A percentile compares a stretch with the other conserved stretches of the same genome.
phyloP scores from a whole-genome alignment of 2,797 vertebrate genomes.

The Gymnothorax reevesii region DNA sequence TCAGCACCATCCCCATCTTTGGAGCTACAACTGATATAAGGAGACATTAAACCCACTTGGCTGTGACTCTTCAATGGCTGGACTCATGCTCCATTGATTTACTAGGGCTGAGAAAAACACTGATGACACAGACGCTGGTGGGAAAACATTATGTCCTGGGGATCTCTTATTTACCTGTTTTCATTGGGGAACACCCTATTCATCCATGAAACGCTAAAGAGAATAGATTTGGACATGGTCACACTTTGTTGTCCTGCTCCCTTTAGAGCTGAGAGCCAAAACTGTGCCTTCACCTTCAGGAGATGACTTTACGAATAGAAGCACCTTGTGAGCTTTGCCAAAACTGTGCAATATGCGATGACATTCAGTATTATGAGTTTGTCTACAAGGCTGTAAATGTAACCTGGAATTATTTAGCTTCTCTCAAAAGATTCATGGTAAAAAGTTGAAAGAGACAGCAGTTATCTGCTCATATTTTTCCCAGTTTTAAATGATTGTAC shows the following conservation, averaged over 20 bases:
- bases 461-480: neutral
- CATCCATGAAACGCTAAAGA: constrained; percentile 6
- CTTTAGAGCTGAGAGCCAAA: neutral
- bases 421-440: neutral
- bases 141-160: constrained; percentile 46
- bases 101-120: constrained; percentile 49
- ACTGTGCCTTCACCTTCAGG: neutral
- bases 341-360: neutral
- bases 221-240: constrained; percentile 19
- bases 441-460: neutral
- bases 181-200: constrained; percentile 19
- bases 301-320: neutral
- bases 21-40: constrained; percentile 47
- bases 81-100: constrained; percentile 62
- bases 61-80: constrained; percentile 54
- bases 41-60: constrained; percentile 48
- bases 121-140: constrained; percentile 43
- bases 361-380: neutral
- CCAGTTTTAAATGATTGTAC: neutral
- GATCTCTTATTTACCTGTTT: constrained; percentile 41
- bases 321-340: neutral
- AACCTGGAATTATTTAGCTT: neutral
- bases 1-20: constrained; percentile 36
- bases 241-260: constrained; percentile 3
- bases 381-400: neutral